Evolutionary conservation across 1,140 invertebrate species (phyloP), one percentile per base, ranked within the genome.

Genomic region (Ceratina australensis): DNA sequence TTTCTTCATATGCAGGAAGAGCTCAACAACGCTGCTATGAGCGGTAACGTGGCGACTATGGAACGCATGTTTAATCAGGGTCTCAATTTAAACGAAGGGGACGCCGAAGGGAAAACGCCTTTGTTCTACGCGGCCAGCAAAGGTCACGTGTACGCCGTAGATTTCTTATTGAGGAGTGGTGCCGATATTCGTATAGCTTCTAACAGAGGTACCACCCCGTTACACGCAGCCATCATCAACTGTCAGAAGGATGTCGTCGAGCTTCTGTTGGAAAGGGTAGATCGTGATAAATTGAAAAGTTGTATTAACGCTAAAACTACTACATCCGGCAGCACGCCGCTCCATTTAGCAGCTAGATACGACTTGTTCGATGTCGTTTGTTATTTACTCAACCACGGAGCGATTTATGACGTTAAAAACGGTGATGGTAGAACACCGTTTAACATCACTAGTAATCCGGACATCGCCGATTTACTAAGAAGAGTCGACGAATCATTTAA

Each of bases 311-410:
- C 64, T 52, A 76, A 57, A 73, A 81, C 79, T 2, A 16, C 15
- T 42, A 4, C 16, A 20, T 59, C 52, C 5, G 76, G 72, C 49
- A 65, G 16, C 20, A 76, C 81, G 2, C 66, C 87, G 12, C 72
- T 88, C n/a, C 84, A 85, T 60, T 56, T 83, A 18, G 84, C 85
- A 18, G 76, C 81, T 26, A 60, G 54, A 18, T 49, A 60, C 54
- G 86, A 83, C 50, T 59, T 81, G 24, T 61, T 69, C 13, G 71
- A 81, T 20, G 76, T 89, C 42, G 78, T 87, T 0, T 52, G 68
- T n/a, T 12, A 50, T 13, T 60, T 90, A 2, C 22, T 90, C 1
- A 68, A 78, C 15, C 22, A 82, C 50, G 82, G 79, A n/a, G 80
- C 78, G 2, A 67, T 74, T 24, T 76, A 81, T 15, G 81, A 85